Evolutionary conservation across 1,140 invertebrate genomes (phyloP).

Genomic region (Battus philenor): DNA sequence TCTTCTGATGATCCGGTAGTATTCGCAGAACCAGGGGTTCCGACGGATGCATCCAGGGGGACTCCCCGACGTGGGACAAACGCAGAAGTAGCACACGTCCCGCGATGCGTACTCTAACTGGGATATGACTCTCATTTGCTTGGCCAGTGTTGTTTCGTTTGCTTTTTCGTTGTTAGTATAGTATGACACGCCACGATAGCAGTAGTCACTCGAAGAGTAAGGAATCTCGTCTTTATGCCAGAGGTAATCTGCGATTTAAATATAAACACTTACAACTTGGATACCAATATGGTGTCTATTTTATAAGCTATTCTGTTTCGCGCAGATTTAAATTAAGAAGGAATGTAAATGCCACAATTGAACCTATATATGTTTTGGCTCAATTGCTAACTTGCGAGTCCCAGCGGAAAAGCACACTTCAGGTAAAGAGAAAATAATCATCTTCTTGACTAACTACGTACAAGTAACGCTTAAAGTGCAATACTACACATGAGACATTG

Average conservation of each 20-base stretch:
- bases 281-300: too few species aligned
- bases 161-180: conserved; percentile 47
- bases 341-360: not conserved
- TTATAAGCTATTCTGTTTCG: too few species aligned
- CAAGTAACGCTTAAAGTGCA: too few species aligned
- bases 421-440: too few species aligned
- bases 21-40: conserved; percentile 45
- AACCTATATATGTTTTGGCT: too few species aligned
- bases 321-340: too few species aligned
- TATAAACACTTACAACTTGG: conserved; percentile 1
- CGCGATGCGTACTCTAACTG: conserved; percentile 37
- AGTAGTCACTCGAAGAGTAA: conserved; percentile 40
- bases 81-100: conserved; percentile 45
- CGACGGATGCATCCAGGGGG: conserved; percentile 37
- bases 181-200: conserved; percentile 45
- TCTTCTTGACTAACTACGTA: too few species aligned
- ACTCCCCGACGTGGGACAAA: conserved; percentile 37
- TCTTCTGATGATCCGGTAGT: conserved; percentile 34
- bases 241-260: conserved; percentile 44
- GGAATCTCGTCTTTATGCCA: conserved; percentile 68
- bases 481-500: too few species aligned
- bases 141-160: conserved; percentile 45
- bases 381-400: too few species aligned
- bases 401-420: too few species aligned
- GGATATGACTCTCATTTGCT: conserved; percentile 30